These are phyloP conservation scores for Lichenostomus cassidix DNA, from an alignment of 2,113 vertebrate species.

Conservation along the genomic window DNA sequence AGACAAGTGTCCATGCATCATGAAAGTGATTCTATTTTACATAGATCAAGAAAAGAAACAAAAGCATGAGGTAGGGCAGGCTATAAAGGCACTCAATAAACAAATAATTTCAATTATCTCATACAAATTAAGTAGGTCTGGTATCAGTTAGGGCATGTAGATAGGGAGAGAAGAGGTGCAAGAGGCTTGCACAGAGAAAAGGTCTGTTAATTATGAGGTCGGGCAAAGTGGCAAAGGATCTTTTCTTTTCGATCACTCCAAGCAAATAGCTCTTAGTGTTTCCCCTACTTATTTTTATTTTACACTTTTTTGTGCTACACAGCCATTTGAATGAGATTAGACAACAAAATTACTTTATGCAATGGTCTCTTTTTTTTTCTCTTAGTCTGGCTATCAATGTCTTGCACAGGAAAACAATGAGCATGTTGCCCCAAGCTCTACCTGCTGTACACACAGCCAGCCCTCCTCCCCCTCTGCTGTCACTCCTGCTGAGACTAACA, in stretches of 20 bases:
- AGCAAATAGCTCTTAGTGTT: neutral
- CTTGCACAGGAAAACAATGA: neutral
- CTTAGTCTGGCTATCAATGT: neutral
- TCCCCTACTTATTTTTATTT: neutral
- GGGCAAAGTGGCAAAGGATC: neutral
- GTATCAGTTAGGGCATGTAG: neutral
- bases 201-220: neutral
- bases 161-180: neutral
- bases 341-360: neutral
- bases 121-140: neutral
- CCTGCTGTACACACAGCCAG: neutral
- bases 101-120: neutral
- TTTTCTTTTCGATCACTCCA: neutral
- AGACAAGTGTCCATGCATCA: neutral
- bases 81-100: neutral
- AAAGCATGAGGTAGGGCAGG: neutral
- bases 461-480: neutral
- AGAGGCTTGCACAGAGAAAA: neutral
- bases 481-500: slow-evolving; percentile 41
- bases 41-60: neutral
- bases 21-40: neutral
- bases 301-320: neutral
- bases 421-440: neutral
- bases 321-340: neutral
- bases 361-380: fast-evolving